Percentiles rank a stretch among this genome's conserved stretches.
Evolutionary conservation across 2,797 vertebrate genomes (phyloP).

Genomic region (Muscicapa comitata): DNA sequence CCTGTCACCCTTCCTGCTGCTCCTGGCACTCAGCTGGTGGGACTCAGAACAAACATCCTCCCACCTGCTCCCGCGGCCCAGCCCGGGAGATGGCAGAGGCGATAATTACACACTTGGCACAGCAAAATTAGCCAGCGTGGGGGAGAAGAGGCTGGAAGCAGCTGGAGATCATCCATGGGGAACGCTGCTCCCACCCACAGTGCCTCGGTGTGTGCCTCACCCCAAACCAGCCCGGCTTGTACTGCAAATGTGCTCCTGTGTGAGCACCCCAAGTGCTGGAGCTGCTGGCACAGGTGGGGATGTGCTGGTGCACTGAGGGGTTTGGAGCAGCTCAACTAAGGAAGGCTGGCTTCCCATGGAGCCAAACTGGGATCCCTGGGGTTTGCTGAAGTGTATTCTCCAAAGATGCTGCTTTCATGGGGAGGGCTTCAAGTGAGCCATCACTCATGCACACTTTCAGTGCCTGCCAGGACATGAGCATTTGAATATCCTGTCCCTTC

Average conservation of each 20-base stretch:
- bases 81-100: neutral
- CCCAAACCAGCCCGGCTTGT: neutral
- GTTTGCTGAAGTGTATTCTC: neutral
- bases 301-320: neutral
- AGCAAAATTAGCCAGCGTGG: neutral
- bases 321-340: neutral
- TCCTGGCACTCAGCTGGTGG: conserved; percentile 36
- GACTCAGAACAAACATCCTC: conserved; percentile 46
- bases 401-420: neutral
- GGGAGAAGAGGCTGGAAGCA: conserved; percentile 31
- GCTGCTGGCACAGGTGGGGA: neutral
- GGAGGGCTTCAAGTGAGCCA: neutral
- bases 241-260: accelerated
- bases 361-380: neutral
- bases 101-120: conserved; percentile 36
- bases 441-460: accelerated
- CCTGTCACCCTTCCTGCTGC: neutral
- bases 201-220: neutral
- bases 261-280: accelerated
- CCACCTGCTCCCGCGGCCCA: neutral
- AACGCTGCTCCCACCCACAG: neutral
- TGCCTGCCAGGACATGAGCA: accelerated
- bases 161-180: conserved; percentile 17
- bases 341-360: neutral
- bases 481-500: neutral